Evolutionary conservation across 37 sponge, comb jelly and placozoan species (phyloP), one percentile per base, ranked within the genome.

Genomic region (Corticium candelabrum): DNA sequence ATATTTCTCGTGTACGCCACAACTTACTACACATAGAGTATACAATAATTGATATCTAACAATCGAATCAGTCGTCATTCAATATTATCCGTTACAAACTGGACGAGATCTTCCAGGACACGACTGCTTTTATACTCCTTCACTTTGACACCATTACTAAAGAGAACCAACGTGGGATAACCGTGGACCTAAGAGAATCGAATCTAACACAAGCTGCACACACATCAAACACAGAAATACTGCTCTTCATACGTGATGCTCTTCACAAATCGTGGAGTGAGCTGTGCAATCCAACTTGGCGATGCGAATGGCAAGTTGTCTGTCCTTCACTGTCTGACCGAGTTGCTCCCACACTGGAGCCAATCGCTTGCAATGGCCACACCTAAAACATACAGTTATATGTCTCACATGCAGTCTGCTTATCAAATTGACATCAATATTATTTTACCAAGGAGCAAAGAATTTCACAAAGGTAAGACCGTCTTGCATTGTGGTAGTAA

Each of bases 301-400:
- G 62, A 50, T 50, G 15, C 15, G 11, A 50, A 50, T 21, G 62
- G 62, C 15, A 11, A 50, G 15, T 27, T 50, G 62, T 21, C 21
- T 21, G 11, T 50, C 62, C 15, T 11, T 50, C 62, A 50, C 21
- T 11, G 21, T 21, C 15, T 11, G 15, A 21, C 62, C 21, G 21
- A 50, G 62, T 21, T 50, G 62, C 21, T 50, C 62, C 11, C 21
- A 50, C 11, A 50, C 62, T 11, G 62, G 62, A 11, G 62, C 62
- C 62, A 50, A 50, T 50, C 62, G 62, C 62, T 50, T 50, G 62
- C 62, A 50, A 50, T 50, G 62, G 11, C 62, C 62, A 50, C 62
- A 50, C 62, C 62, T 50, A 50, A 50, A 50, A 50, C 62, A 50
- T n/a, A n/a, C n/a, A n/a, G n/a, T n/a, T n/a, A n/a, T n/a, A n/a